phyloP scores from a whole-genome alignment of 2,113 vertebrate genomes.

The Scortum barcoo region DNA sequence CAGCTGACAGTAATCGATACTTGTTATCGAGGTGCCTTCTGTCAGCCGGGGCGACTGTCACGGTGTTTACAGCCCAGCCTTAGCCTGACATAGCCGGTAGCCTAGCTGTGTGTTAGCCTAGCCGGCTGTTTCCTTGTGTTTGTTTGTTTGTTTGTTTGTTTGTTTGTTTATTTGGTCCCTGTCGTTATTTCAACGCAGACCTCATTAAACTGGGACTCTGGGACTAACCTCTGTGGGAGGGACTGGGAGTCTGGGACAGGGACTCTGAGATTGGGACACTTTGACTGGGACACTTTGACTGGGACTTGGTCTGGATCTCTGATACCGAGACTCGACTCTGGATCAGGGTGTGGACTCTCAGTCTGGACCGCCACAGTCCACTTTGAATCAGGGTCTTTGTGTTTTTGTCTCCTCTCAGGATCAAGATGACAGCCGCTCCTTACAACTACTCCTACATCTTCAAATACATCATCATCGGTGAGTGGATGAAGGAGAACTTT shows the following conservation, averaged over 20 bases:
- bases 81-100: conserved; percentile 27
- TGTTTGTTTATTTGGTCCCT: background rate
- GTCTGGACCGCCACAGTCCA: background rate
- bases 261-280: too few species aligned
- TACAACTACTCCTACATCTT: conserved; percentile 99
- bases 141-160: too few species aligned
- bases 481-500: too few species aligned
- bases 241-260: too few species aligned
- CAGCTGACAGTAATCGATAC: conserved; percentile 5
- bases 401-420: conserved; percentile 71
- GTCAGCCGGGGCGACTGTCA: conserved; percentile 8
- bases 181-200: background rate
- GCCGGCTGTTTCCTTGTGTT: conserved; percentile 35
- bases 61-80: conserved; percentile 7
- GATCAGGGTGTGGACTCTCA: background rate
- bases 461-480: conserved; percentile 99
- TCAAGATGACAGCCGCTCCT: conserved; percentile 97
- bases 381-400: background rate
- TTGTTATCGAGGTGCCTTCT: background rate
- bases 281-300: too few species aligned
- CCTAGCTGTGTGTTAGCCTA: conserved; percentile 1
- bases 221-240: too few species aligned
- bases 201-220: fast-evolving
- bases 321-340: too few species aligned
- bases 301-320: too few species aligned